These are phyloP conservation scores for Podotricha telesiphe DNA, from an alignment of 2,888 invertebrate genomes.

Conservation along the genomic window DNA sequence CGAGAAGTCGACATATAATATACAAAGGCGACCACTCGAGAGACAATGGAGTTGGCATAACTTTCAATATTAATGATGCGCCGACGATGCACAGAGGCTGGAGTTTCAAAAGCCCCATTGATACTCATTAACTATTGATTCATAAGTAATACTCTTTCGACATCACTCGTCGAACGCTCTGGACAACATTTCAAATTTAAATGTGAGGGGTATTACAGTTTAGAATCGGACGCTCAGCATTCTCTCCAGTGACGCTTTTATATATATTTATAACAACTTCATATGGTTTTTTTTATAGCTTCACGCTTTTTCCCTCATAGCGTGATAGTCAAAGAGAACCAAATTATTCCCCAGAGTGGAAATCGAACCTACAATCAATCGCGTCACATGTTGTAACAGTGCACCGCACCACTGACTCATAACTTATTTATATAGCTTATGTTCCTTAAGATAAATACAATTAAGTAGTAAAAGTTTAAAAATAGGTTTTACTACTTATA, in stretches of 20 bases:
- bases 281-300: no score
- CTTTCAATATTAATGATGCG: slow-evolving; percentile 82
- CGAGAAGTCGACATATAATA: slow-evolving; percentile 67
- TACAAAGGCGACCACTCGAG: slow-evolving; percentile 73
- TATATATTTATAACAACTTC: no score
- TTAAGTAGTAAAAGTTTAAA: no score
- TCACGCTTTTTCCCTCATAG: no score
- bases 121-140: slow-evolving; percentile 83
- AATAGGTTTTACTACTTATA: no score
- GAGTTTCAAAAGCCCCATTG: slow-evolving; percentile 78
- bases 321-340: neutral
- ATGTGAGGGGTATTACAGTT: slow-evolving; percentile 65
- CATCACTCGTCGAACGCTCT: slow-evolving; percentile 60
- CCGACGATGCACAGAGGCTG: slow-evolving; percentile 74
- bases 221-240: slow-evolving; percentile 50
- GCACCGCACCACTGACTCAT: no score
- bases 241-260: slow-evolving; percentile 29
- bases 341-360: no score
- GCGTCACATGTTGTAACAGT: no score
- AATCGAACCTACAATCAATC: no score
- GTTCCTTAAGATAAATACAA: no score
- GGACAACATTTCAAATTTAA: slow-evolving; percentile 78
- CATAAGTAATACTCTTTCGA: slow-evolving; percentile 82
- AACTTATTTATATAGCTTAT: no score
- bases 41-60: slow-evolving; percentile 76